Base-by-base conservation (phyloP, 2,797 vertebrate species). In the Lutjanus argentimaculatus region DNA sequence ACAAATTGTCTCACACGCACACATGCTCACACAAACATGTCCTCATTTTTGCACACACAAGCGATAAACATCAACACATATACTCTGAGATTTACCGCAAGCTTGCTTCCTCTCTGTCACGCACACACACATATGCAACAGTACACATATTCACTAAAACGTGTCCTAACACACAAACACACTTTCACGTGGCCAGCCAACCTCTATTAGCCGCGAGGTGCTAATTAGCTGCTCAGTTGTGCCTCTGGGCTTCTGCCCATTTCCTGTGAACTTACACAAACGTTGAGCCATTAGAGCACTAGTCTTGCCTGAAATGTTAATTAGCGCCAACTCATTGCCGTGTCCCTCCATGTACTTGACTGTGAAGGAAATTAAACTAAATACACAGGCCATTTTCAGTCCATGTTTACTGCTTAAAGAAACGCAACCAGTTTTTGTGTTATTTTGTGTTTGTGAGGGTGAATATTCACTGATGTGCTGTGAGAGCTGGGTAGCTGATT, bases 181-280 rank as follows among this genome's bases (percentile, higher is more conserved):
- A 67, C 13, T 64, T n/a, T 52, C 48, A 77, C 14, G 0, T 15
- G 46, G 63, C 36, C 36, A 15, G 1, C 45, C 25, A 15, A 8
- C 2, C 40, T 15, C 42, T 52, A 21, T 75, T 65, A 48, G 59
- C 64, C 0, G 1, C 21, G 0, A 58, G 73, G 43, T 2, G 4
- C 43, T 53, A 65, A 68, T 83, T 64, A 53, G 65, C 65, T 0
- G 1, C 25, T 16, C 19, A 6, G 15, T 57, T 30, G 21, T 21
- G 56, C 63, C 30, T 48, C n/a, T 13, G 57, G 73, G 65, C 49
- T 57, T 46, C 42, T 43, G 57, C 17, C 25, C 16, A 12, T 72
- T 71, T 79, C 69, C 69, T 80, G 81, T 75, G 51, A 83, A 58
- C 55, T 56, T 48, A 6, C 22, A 4, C 46, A 65, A 53, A 71